Conservation (phyloP, 2,797 vertebrate genomes). For the Melanotaenia boesemani region DNA sequence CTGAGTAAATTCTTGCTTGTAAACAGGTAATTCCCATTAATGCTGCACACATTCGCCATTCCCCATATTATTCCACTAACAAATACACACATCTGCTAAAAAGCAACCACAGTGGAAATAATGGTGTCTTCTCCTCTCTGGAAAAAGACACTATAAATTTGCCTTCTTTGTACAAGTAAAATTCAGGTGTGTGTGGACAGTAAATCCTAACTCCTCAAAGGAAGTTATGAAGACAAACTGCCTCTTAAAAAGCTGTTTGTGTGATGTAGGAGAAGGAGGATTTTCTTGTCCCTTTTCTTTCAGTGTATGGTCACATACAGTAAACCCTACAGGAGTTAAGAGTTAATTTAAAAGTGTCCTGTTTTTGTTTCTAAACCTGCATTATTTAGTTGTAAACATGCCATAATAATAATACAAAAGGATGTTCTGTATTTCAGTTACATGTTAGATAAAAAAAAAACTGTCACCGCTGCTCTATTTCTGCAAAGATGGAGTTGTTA, state of each 20-base stretch:
- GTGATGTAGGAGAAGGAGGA: not conserved
- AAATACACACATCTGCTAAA: constrained; percentile 2
- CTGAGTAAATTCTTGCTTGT: not conserved
- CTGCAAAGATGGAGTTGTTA: not conserved
- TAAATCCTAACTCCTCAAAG: constrained; percentile 37
- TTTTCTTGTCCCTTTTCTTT: constrained; percentile 2
- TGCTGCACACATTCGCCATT: constrained; percentile 2
- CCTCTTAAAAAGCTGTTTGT: constrained; percentile 28
- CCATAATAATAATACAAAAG: too few relatives aligned
- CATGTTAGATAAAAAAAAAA: not conserved
- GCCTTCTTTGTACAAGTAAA: constrained; percentile 27
- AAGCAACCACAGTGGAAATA: constrained; percentile 1
- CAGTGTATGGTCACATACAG: constrained; percentile 26
- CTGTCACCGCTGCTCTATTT: not conserved
- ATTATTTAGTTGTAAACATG: not conserved
- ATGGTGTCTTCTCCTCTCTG: not conserved
- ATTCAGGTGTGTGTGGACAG: constrained; percentile 28
- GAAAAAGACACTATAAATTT: constrained; percentile 23
- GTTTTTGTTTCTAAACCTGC: not conserved
- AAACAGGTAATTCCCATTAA: constrained; percentile 18
- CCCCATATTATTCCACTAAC: constrained; percentile 5
- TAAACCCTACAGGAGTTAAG: constrained; percentile 1
- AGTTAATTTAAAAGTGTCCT: not conserved
- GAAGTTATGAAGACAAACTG: constrained; percentile 34
- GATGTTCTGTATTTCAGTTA: not conserved